Evolutionary conservation across 2,888 invertebrate genomes (phyloP), one percentile per base, ranked within the genome.

Genomic region (Pachliopta kotzebuea): DNA sequence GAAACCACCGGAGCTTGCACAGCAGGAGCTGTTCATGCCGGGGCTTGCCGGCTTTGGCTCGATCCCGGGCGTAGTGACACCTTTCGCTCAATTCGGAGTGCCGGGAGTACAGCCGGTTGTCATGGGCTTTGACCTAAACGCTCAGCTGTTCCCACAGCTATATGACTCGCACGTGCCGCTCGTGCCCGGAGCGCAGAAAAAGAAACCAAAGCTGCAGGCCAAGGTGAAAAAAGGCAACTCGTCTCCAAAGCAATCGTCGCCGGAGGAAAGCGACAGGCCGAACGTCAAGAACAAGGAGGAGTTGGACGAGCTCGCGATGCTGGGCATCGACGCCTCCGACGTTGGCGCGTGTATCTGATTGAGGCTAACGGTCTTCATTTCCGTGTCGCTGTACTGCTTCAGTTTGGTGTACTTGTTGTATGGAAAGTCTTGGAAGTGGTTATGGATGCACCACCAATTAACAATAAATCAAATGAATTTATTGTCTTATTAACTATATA

Each of bases 291-390:
- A 90, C 84, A 91, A 79, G 83, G 92, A 85, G 77, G 95, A 93
- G 74, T 84, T 92, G 72, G 96, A 96, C 65, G 97, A 97, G 74
- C 84, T 97, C 66, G 96, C 96, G 4, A 94, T 97, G 95, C 89
- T 97, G 60, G 97, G 97, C 0, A 97, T 97, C 60, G 97, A 97
- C 77, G 96, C 95, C 9, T 95, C 95, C 42, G 97, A 97, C 78
- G 94, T 94, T 71, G 94, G 94, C 9, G 94, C 94, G 11, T 49
- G 58, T 11, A 58, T 58, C 11, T 58, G 26, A 56, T 18, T 37
- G 17, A 4, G 23, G 26, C 26, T 26, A 4, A 26, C 4, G 26
- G 6, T 26, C 6, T 26, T 26, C 26, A 26, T 26, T 26, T 26
- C 4, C 26, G 26, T 37, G 14, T 14, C 14, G 37, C 14, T 37